A percentile compares a stretch with the other conserved stretches of the same genome.
These are phyloP conservation scores for Porites lutea DNA, from an alignment of 64 coral and sea anemone genomes.

Conservation along the genomic window DNA sequence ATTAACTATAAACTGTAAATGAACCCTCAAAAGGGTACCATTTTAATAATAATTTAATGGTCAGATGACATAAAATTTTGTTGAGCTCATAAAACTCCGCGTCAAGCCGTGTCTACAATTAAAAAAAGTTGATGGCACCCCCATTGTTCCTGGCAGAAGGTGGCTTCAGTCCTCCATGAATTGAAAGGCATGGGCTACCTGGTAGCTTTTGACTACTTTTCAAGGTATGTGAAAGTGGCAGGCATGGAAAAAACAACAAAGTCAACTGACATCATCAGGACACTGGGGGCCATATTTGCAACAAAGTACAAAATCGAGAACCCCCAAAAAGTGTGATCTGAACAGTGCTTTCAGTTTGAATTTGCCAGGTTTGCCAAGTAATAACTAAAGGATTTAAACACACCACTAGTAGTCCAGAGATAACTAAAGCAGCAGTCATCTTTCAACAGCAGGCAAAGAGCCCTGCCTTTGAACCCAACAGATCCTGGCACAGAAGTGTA, in stretches of 20 bases:
- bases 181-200: no score
- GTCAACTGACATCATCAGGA: neutral
- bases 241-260: no score
- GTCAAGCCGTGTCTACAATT: constrained; percentile 16
- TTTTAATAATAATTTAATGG: no score
- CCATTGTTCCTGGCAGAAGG: neutral
- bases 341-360: neutral
- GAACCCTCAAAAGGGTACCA: no score
- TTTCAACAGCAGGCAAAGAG: constrained; percentile 27
- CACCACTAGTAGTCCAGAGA: neutral
- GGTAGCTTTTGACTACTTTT: no score
- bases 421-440: constrained; percentile 7
- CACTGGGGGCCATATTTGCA: neutral
- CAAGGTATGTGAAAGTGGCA: no score
- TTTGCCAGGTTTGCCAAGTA: neutral
- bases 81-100: no score
- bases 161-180: no score
- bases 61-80: no score
- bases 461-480: neutral
- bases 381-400: neutral
- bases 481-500: constrained; percentile 49
- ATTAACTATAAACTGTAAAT: no score
- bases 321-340: neutral
- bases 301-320: neutral
- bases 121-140: neutral